phyloP scores from a whole-genome alignment of 1,140 invertebrate species.

The Ceratina australensis region DNA sequence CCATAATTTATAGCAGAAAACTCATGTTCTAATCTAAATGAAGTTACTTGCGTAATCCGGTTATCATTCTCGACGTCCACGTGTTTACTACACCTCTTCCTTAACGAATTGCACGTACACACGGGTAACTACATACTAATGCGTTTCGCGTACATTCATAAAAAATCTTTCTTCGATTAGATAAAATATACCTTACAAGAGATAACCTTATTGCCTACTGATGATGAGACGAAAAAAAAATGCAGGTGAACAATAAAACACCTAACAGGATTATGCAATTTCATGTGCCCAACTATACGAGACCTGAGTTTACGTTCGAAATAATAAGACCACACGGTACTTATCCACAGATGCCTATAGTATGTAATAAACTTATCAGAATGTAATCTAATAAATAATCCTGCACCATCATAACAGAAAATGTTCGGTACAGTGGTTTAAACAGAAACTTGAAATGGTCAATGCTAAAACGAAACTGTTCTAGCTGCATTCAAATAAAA shows the following conservation, averaged over 20 bases:
- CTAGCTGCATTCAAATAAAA: not conserved
- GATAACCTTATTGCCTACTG: slow-evolving; percentile 50
- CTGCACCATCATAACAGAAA: no score
- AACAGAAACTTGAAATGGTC: no score
- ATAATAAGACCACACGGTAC: not conserved
- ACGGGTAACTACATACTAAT: no score
- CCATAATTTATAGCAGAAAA: not conserved
- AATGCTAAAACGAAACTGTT: not conserved
- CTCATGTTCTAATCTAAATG: slow-evolving; percentile 41
- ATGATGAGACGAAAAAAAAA: slow-evolving; percentile 27
- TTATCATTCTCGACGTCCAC: slow-evolving; percentile 48
- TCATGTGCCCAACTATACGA: not conserved
- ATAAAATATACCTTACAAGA: slow-evolving; percentile 43
- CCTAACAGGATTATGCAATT: not conserved
- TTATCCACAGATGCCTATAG: no score
- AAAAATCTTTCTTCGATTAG: slow-evolving; percentile 60
- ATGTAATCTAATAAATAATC: no score
- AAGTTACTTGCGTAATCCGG: slow-evolving; percentile 20
- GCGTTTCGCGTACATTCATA: slow-evolving; percentile 41
- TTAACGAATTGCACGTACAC: slow-evolving; percentile 6
- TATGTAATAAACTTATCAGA: no score
- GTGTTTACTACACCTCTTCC: slow-evolving; percentile 41
- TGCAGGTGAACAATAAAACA: slow-evolving; percentile 2
- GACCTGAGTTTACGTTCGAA: not conserved
- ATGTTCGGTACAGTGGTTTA: not conserved